Evolutionary conservation across 1,140 invertebrate genomes (phyloP).

Genomic region (Sycophaga agraensis): DNA sequence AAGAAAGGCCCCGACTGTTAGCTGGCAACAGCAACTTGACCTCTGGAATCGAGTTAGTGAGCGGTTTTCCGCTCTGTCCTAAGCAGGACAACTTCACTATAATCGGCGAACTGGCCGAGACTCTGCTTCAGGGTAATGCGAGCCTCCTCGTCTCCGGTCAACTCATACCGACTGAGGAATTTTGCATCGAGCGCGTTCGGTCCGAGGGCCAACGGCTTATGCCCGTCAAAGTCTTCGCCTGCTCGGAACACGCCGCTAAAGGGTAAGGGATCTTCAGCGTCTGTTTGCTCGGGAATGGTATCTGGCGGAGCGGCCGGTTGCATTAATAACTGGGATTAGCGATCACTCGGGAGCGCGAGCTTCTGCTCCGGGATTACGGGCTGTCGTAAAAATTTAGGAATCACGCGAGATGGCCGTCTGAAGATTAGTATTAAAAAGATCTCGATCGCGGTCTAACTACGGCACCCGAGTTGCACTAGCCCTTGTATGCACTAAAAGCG

Average conservation of each 20-base stretch:
- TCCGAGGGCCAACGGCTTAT: slow-evolving; percentile 49
- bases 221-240: slow-evolving; percentile 63
- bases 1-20: slow-evolving; percentile 46
- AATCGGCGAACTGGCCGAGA: slow-evolving; percentile 55
- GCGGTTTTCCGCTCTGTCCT: slow-evolving; percentile 61
- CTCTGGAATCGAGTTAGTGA: slow-evolving; percentile 42
- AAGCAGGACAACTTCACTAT: slow-evolving; percentile 52
- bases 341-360: too few relatives aligned
- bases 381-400: too few relatives aligned
- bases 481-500: too few relatives aligned
- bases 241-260: slow-evolving; percentile 57
- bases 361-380: too few relatives aligned
- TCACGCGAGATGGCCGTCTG: too few relatives aligned
- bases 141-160: slow-evolving; percentile 56
- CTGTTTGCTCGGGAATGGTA: too few relatives aligned
- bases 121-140: slow-evolving; percentile 51
- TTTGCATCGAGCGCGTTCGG: slow-evolving; percentile 64
- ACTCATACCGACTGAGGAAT: slow-evolving; percentile 56
- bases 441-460: too few relatives aligned
- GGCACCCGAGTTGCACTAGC: too few relatives aligned
- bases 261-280: slow-evolving; percentile 45
- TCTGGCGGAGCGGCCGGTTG: too few relatives aligned
- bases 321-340: too few relatives aligned
- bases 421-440: too few relatives aligned
- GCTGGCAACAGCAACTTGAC: slow-evolving; percentile 33